Evolutionary conservation across 2,113 vertebrate species (phyloP).

Genomic region (Antechinus flavipes): DNA sequence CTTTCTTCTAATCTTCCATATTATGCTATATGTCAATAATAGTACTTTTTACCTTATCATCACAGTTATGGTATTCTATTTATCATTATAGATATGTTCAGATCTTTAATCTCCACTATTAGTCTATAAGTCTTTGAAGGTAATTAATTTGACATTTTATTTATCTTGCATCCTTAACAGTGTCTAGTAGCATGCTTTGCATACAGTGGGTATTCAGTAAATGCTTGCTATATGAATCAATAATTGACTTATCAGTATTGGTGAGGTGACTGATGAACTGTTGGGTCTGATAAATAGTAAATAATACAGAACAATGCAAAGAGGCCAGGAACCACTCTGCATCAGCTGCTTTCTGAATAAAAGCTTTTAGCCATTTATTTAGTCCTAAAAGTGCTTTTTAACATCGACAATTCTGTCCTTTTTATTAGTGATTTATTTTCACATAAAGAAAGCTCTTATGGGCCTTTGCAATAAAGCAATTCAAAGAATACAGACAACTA

Average conservation of each 20-base stretch:
- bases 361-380: not conserved
- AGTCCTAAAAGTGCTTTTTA: not conserved
- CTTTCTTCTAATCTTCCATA: not conserved
- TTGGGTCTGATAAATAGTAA: not conserved
- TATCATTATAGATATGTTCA: not conserved
- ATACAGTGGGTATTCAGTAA: not conserved
- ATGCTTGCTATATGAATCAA: not conserved
- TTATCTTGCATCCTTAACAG: not conserved
- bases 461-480: not conserved
- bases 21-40: not conserved
- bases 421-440: not conserved
- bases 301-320: not conserved
- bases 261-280: not conserved
- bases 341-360: not conserved
- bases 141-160: not conserved
- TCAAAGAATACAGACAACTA: not conserved
- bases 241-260: not conserved
- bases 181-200: not conserved
- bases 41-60: not conserved
- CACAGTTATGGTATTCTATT: not conserved
- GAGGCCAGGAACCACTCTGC: not conserved
- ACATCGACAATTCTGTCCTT: constrained; percentile 10
- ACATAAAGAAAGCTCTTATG: constrained; percentile 18
- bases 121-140: not conserved
- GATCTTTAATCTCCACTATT: not conserved